These are phyloP conservation scores for Xestoiulus laeticollis DNA, from an alignment of 2,888 invertebrate genomes.

Conservation along the genomic window DNA sequence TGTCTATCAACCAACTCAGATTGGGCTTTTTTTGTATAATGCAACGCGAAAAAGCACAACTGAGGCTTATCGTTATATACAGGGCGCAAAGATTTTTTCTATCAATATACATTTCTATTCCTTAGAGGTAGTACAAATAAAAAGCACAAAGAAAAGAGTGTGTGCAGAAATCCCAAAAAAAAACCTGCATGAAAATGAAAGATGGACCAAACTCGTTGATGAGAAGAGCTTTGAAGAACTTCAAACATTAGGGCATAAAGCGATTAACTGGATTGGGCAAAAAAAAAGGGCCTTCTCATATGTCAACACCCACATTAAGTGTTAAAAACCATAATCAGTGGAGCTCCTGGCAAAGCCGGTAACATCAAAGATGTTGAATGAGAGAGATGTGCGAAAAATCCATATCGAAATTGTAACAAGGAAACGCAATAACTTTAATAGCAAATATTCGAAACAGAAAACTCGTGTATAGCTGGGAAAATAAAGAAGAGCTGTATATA, in stretches of 20 bases:
- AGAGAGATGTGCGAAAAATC: slow-evolving; percentile 37
- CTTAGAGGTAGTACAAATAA: slow-evolving; percentile 42
- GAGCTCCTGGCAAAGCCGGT: slow-evolving; percentile 40
- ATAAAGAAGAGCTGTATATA: not conserved
- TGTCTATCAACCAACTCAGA: slow-evolving; percentile 45
- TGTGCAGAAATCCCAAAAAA: not conserved
- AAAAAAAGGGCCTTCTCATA: slow-evolving; percentile 17
- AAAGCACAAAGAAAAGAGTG: slow-evolving; percentile 39
- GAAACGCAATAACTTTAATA: slow-evolving; percentile 43
- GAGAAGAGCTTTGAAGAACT: slow-evolving; percentile 30
- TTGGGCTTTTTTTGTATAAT: slow-evolving; percentile 8
- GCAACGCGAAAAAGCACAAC: not conserved
- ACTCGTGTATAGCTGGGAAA: slow-evolving; percentile 4
- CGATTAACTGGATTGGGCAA: slow-evolving; percentile 37
- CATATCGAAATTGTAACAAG: slow-evolving; percentile 43
- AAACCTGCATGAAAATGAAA: slow-evolving; percentile 30
- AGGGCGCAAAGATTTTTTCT: not conserved
- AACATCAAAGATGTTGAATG: slow-evolving; percentile 43
- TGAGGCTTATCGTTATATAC: slow-evolving; percentile 10
- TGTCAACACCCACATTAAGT: slow-evolving; percentile 46
- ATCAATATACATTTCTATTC: slow-evolving; percentile 41
- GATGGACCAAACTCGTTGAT: slow-evolving; percentile 31
- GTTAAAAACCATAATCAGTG: slow-evolving; percentile 46
- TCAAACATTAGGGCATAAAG: slow-evolving; percentile 30
- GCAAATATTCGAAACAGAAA: slow-evolving; percentile 38